Conservation (phyloP, 2,113 vertebrate genomes). For the Phalacrocorax carbo region DNA sequence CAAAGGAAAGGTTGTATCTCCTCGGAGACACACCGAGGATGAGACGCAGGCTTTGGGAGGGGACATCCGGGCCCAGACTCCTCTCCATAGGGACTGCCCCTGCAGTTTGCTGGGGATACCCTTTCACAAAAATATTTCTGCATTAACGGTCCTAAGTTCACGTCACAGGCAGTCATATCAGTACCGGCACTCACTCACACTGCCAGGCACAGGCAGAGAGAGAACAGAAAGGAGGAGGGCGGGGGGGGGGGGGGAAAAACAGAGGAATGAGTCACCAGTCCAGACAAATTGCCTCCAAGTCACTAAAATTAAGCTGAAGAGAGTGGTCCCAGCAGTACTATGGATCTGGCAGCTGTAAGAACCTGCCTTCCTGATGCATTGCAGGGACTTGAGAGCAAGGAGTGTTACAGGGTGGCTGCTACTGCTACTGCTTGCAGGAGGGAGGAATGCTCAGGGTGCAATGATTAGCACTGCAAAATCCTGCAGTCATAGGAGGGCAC, state of each 20-base stretch:
- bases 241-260: neutral
- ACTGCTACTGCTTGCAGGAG: neutral
- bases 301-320: constrained; percentile 61
- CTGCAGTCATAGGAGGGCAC: constrained; percentile 20
- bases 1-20: neutral
- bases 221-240: constrained; percentile 11
- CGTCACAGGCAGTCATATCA: neutral
- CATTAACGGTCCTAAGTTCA: neutral
- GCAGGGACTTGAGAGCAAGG: constrained; percentile 8
- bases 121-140: neutral
- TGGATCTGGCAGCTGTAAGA: constrained; percentile 45
- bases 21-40: fast-evolving
- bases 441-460: neutral
- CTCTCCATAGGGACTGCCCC: neutral
- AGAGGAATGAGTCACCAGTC: constrained; percentile 62
- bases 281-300: constrained; percentile 62
- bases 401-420: neutral
- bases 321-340: neutral
- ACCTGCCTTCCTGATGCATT: constrained; percentile 62
- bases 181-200: neutral
- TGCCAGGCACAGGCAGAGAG: neutral
- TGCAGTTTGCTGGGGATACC: neutral
- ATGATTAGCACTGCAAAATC: constrained; percentile 9
- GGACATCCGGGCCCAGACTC: neutral
- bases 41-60: neutral